Base-by-base conservation (phyloP, 2,888 invertebrate species). In the Amiota communis region DNA sequence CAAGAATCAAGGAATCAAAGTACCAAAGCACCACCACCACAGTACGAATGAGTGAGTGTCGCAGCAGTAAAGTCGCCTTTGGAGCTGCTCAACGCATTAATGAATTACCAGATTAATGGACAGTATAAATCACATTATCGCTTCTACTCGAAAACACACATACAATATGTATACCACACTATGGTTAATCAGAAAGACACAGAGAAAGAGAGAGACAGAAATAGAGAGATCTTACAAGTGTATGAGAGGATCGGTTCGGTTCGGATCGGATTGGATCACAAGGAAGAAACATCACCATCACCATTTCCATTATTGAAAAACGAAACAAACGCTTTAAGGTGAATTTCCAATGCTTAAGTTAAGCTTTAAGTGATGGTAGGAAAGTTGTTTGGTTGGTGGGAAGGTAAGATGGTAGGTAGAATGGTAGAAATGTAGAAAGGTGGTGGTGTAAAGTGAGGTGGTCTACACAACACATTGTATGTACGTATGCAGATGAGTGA, bases 71-170 rank as follows among this genome's bases (percentile, higher is more conserved):
- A 59, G 20, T 15, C 59, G 15, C 20, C 57, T 59, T 59, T 59
- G 11, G 59, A 15, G 51, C 53, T 68, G 67, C 67, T 68, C 67
- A 68, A 53, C 67, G 51, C 67, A 81, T 84, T 87, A 89, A 88
- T 88, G 89, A 88, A 89, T 88, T 88, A 88, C 88, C 88, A 88
- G 88, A 89, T 89, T 89, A 89, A 89, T 89, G 89, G 88, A 87
- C 84, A 81, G 86, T 85, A 89, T 89, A 89, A 89, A 89, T 89
- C 88, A 89, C 89, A 89, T 89, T 89, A 89, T 89, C 89, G 89
- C 89, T 89, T 89, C 88, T 79, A 71, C 76, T 77, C 64, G 77
- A 78, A 80, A 80, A 79, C 77, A 77, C 74, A 80, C 76, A 74
- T 71, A 74, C 74, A 36, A 36, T 36, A 36, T 36, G 8, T n/a